phyloP scores from a whole-genome alignment of 1,140 invertebrate genomes.

The Sesamia nonagrioides region DNA sequence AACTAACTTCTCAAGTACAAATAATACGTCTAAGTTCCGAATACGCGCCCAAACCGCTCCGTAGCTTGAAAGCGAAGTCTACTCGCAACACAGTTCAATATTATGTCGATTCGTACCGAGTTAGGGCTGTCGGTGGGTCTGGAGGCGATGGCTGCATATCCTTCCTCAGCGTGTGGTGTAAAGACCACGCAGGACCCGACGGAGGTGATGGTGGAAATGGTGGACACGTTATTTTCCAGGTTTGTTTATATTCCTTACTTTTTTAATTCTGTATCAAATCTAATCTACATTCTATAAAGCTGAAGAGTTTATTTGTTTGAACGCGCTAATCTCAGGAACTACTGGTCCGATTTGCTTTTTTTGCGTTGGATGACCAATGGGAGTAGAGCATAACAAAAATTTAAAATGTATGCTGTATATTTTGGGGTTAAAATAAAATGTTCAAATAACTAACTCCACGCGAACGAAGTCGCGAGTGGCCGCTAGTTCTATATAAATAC shows the following conservation, averaged over 20 bases:
- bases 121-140: conserved; percentile 92
- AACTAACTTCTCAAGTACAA: conserved; percentile 51
- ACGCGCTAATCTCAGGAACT: too few relatives aligned
- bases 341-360: too few relatives aligned
- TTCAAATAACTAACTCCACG: too few relatives aligned
- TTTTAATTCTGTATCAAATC: too few relatives aligned
- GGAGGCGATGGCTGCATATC: conserved; percentile 97
- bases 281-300: too few relatives aligned
- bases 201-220: conserved; percentile 99
- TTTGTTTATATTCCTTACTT: conserved; percentile 29
- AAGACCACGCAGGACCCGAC: conserved; percentile 97
- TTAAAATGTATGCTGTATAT: too few relatives aligned
- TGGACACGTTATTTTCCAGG: conserved; percentile 96
- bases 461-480: too few relatives aligned
- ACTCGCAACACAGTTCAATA: conserved; percentile 83
- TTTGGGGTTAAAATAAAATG: too few relatives aligned
- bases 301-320: too few relatives aligned
- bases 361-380: too few relatives aligned
- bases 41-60: conserved; percentile 70
- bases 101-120: conserved; percentile 91
- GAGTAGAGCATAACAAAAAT: too few relatives aligned
- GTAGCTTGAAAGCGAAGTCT: conserved; percentile 80
- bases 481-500: too few relatives aligned
- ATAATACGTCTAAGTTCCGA: conserved; percentile 60
- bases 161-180: conserved; percentile 92